Conservation (phyloP, 2,113 vertebrate genomes). For the Mixornis gularis region DNA sequence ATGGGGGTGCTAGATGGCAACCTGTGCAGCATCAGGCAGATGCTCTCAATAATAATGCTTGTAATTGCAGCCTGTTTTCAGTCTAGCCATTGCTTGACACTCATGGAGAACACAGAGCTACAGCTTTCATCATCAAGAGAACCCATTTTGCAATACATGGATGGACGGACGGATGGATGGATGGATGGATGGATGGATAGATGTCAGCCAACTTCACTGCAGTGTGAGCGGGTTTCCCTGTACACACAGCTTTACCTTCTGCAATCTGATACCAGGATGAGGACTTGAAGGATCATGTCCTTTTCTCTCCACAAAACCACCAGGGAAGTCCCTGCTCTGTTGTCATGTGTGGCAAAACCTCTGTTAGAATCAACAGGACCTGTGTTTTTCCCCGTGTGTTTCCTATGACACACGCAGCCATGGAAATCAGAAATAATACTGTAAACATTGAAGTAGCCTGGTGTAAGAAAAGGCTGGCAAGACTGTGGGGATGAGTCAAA, state of each 20-base stretch:
- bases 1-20: not conserved
- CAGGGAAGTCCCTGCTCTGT: not conserved
- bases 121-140: not conserved
- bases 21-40: not conserved
- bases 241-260: accelerated
- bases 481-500: slow-evolving; percentile 19
- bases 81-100: accelerated
- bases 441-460: not conserved
- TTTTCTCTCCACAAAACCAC: not conserved
- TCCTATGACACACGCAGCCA: not conserved
- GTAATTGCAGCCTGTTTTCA: not conserved
- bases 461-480: not conserved
- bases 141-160: not conserved
- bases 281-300: not conserved
- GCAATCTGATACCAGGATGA: not conserved
- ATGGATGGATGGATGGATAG: not conserved
- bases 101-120: not conserved
- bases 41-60: not conserved
- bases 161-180: not conserved
- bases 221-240: accelerated
- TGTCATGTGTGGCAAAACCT: not conserved
- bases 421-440: not conserved
- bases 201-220: not conserved
- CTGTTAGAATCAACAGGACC: not conserved
- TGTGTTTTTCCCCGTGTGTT: not conserved